Evolutionary conservation across 2,797 vertebrate genomes (phyloP).

Genomic region (Enteromius treurensis): DNA sequence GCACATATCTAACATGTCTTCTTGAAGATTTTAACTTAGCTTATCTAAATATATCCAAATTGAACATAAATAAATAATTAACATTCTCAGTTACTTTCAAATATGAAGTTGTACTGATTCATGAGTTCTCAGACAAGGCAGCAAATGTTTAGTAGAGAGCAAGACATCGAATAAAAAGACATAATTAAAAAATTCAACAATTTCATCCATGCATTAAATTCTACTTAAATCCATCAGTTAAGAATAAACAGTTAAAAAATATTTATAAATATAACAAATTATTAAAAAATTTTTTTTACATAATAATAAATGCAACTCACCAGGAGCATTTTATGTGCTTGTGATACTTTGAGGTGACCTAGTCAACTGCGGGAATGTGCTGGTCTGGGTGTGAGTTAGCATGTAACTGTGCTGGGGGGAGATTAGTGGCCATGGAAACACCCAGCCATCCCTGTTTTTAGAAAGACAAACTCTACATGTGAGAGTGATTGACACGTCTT

Average conservation of each 20-base stretch:
- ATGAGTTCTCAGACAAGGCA: neutral
- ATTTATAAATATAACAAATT: too few relatives aligned
- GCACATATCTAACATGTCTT: neutral
- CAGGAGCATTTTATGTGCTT: constrained; percentile 60
- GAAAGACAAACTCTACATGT: constrained; percentile 97
- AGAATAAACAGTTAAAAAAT: constrained; percentile 3
- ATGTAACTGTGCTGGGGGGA: constrained; percentile 52
- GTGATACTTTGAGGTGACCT: constrained; percentile 92
- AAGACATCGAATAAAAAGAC: neutral
- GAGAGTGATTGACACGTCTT: constrained; percentile 96
- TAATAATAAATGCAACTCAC: constrained; percentile 5
- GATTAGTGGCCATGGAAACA: constrained; percentile 98
- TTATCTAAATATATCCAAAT: neutral
- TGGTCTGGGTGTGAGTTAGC: constrained; percentile 50
- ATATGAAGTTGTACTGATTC: neutral
- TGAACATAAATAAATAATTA: neutral
- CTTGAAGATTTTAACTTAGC: neutral
- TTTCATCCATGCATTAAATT: neutral
- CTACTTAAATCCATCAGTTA: neutral
- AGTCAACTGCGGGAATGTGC: constrained; percentile 91
- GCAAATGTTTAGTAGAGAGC: neutral
- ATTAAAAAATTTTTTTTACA: neutral
- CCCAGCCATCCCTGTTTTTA: constrained; percentile 94
- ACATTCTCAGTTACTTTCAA: neutral
- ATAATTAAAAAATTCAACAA: neutral